Conservation (phyloP, 1,140 invertebrate species). For the Zophobas morio region DNA sequence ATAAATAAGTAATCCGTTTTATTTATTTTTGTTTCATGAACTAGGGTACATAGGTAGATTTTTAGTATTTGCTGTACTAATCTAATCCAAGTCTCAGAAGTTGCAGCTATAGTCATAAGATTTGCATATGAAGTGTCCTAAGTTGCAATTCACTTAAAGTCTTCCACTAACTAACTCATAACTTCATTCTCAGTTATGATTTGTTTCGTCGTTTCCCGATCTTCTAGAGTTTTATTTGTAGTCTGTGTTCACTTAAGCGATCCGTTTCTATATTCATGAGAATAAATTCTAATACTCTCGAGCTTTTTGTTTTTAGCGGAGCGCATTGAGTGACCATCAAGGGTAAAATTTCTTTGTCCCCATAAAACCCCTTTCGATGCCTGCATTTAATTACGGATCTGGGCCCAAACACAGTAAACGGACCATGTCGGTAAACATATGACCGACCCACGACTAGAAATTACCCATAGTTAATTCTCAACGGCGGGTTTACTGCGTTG, state of each 20-base stretch:
- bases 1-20: too few species aligned
- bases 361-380: slow-evolving; percentile 40
- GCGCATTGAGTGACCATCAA: background rate
- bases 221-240: slow-evolving; percentile 24
- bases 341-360: slow-evolving; percentile 12
- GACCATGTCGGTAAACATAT: slow-evolving; percentile 50
- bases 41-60: too few species aligned
- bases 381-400: slow-evolving; percentile 49
- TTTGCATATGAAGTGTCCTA: slow-evolving; percentile 53
- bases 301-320: slow-evolving; percentile 16
- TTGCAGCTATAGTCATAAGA: slow-evolving; percentile 44
- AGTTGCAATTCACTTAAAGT: slow-evolving; percentile 41
- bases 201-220: slow-evolving; percentile 54
- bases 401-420: slow-evolving; percentile 37
- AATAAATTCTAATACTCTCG: too few species aligned
- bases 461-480: slow-evolving; percentile 49
- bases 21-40: too few species aligned
- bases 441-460: slow-evolving; percentile 46
- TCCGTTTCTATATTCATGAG: too few species aligned
- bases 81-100: slow-evolving; percentile 45
- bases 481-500: slow-evolving; percentile 40
- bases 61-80: background rate
- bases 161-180: slow-evolving; percentile 20
- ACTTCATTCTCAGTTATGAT: slow-evolving; percentile 51
- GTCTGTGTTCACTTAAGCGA: background rate